These are phyloP conservation scores for Prosopocoilus inquinatus DNA, from an alignment of 2,888 invertebrate genomes.

Conservation along the genomic window DNA sequence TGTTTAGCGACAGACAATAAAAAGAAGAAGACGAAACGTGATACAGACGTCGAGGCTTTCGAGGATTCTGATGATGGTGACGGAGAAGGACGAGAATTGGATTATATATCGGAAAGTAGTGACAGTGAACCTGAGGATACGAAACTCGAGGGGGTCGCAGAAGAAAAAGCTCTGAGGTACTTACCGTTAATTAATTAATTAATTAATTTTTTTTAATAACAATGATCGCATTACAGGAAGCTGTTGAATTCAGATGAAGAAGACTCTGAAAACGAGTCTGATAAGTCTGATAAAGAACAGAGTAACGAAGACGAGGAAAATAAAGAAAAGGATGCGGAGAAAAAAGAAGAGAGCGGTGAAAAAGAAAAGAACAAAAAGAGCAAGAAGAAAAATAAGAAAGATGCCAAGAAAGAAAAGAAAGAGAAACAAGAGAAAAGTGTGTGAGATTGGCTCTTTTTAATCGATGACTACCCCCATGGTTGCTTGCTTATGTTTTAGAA, in stretches of 20 bases:
- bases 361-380: conserved; percentile 64
- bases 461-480: too few relatives aligned
- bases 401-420: conserved; percentile 60
- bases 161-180: conserved; percentile 61
- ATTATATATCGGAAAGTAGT: conserved; percentile 84
- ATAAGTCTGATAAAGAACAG: conserved; percentile 71
- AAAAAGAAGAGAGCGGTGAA: conserved; percentile 51
- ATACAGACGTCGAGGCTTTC: conserved; percentile 83
- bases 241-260: conserved; percentile 86
- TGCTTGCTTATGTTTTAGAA: conserved; percentile 48
- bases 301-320: conserved; percentile 66
- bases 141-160: conserved; percentile 75
- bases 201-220: background rate
- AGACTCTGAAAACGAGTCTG: conserved; percentile 81
- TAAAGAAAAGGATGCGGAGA: conserved; percentile 69
- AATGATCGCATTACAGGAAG: conserved; percentile 55
- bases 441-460: background rate
- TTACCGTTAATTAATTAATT: conserved; percentile 3
- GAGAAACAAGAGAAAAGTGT: conserved; percentile 53
- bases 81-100: conserved; percentile 90
- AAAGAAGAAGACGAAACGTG: conserved; percentile 74
- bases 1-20: conserved; percentile 48
- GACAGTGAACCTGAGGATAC: conserved; percentile 78
- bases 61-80: conserved; percentile 98
- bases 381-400: conserved; percentile 58